Conservation (phyloP, 1,140 invertebrate species). For the Ostrea denselamellosa region DNA sequence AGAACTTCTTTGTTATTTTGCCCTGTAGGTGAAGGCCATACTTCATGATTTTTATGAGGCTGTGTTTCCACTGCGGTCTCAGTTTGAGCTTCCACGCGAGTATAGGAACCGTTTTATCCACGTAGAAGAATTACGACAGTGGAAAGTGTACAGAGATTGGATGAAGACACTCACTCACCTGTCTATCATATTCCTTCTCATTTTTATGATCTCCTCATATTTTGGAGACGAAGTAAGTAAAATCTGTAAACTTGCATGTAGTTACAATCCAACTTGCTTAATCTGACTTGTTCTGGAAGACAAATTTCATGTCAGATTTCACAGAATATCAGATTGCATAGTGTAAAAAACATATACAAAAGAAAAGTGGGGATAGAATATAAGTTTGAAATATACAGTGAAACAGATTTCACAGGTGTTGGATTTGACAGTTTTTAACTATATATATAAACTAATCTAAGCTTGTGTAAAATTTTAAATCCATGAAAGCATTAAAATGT, state of each 20-base stretch:
- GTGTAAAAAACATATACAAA: too few species aligned
- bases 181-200: conserved; percentile 67
- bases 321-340: too few species aligned
- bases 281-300: too few species aligned
- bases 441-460: too few species aligned
- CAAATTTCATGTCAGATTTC: too few species aligned
- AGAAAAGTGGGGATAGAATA: too few species aligned
- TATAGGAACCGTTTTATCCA: conserved; percentile 87
- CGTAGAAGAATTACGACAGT: conserved; percentile 83
- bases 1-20: background rate
- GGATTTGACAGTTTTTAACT: too few species aligned
- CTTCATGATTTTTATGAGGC: conserved; percentile 89
- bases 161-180: conserved; percentile 70
- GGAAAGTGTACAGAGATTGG: conserved; percentile 78
- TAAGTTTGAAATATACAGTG: too few species aligned
- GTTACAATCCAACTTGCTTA: too few species aligned
- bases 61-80: conserved; percentile 86
- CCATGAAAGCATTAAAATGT: too few species aligned
- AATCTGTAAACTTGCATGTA: background rate
- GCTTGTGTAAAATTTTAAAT: too few species aligned
- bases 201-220: conserved; percentile 71
- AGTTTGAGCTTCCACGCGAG: conserved; percentile 86
- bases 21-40: conserved; percentile 82
- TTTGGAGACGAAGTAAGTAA: conserved; percentile 70
- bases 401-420: too few species aligned